Percentiles rank a stretch among this genome's conserved stretches.
These are phyloP conservation scores for Mycogona germanica DNA, from an alignment of 2,888 invertebrate species.

Conservation along the genomic window DNA sequence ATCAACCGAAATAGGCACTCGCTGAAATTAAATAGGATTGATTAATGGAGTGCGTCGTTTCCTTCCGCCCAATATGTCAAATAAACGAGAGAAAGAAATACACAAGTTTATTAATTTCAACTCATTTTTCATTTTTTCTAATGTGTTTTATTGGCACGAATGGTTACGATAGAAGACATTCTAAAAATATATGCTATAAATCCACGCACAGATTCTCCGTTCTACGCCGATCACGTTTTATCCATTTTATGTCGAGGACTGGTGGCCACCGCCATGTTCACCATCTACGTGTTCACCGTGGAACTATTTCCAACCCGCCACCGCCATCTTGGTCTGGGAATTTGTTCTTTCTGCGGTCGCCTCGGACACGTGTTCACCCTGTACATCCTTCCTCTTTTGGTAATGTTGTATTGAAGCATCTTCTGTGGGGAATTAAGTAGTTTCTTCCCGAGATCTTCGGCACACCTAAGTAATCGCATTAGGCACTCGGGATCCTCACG, in stretches of 20 bases:
- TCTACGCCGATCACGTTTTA: neutral
- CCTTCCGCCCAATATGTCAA: too few relatives aligned
- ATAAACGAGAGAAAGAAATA: too few relatives aligned
- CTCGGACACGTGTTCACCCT: neutral
- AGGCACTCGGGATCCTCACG: too few relatives aligned
- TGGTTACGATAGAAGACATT: neutral
- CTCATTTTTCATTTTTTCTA: too few relatives aligned
- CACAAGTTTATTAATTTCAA: too few relatives aligned
- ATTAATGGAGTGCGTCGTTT: too few relatives aligned
- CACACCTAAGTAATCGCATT: too few relatives aligned
- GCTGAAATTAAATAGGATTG: too few relatives aligned
- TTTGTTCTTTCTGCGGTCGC: constrained; percentile 1
- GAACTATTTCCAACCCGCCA: constrained; percentile 12
- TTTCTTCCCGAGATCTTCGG: too few relatives aligned
- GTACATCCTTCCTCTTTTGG: neutral
- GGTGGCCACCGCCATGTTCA: neutral
- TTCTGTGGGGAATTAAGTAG: too few relatives aligned
- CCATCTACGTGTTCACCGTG: constrained; percentile 7
- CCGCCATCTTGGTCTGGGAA: constrained; percentile 8
- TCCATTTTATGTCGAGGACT: neutral
- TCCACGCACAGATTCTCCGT: neutral
- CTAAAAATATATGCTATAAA: neutral
- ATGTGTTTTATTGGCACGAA: neutral
- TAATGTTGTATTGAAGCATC: too few relatives aligned
- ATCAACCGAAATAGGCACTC: too few relatives aligned